A percentile compares a stretch with the other conserved stretches of the same genome.
Conservation (phyloP, 2,797 vertebrate genomes). For the Prunella strophiata region DNA sequence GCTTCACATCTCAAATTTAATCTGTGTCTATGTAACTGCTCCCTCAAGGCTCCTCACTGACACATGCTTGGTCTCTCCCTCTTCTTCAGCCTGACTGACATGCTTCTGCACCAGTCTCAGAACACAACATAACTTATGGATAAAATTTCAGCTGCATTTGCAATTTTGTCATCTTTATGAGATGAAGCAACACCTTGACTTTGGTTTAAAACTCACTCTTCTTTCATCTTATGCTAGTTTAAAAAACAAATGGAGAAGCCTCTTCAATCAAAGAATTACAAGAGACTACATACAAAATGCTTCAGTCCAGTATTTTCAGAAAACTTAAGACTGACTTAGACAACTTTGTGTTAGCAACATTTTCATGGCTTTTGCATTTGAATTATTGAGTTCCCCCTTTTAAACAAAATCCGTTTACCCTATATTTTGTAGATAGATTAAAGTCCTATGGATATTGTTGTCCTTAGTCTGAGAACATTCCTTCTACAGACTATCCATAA, state of each 20-base stretch:
- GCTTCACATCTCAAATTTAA: background rate
- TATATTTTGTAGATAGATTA: background rate
- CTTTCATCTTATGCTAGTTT: background rate
- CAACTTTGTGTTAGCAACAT: background rate
- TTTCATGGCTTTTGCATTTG: background rate
- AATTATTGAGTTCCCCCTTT: background rate
- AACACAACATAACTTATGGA: background rate
- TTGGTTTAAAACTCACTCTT: background rate
- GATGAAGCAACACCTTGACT: background rate
- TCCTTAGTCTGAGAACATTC: background rate
- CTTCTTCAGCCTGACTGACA: background rate
- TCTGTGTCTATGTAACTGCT: background rate
- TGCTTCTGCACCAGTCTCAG: background rate
- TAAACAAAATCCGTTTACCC: background rate
- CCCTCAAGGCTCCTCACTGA: background rate
- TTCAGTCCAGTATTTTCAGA: background rate
- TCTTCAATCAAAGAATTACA: background rate
- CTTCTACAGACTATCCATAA: background rate
- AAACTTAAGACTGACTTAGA: background rate
- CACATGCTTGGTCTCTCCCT: background rate
- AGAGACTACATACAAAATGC: background rate
- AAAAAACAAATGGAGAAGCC: background rate
- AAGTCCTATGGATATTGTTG: background rate
- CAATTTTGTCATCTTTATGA: slow-evolving; percentile 3
- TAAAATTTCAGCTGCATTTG: background rate